Evolutionary conservation across 2,113 vertebrate species (phyloP), one percentile per base, ranked within the genome.

Genomic region (Podarcis raffonei): DNA sequence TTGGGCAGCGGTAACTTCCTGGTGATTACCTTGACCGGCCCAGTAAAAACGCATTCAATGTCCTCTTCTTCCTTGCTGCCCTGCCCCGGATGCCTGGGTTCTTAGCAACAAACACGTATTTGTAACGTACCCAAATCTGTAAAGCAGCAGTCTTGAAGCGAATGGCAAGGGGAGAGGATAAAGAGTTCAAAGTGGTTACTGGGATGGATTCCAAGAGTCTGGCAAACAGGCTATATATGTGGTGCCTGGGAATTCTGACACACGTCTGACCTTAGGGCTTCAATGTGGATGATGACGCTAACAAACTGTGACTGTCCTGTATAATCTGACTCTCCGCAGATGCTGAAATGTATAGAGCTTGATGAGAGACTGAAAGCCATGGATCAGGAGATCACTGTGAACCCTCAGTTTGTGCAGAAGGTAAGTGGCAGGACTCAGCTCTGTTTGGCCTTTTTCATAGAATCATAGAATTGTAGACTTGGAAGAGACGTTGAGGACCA

Each of bases 341-440:
- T 99, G 99, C 98, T 99, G 96, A 99, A 99, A 96, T 99, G 98
- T 98, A 99, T 99, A 98, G 98, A 99, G 96, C 96, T 99, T 92
- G 99, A 99, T 88, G 99, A 99, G 94, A 98, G 99, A 95, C 98
- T 99, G 97, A 99, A 99, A 97, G 98, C 98, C 92, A 99, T 99
- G 99, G 99, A 99, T 98, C 99, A 99, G 96, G 99, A 99, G 97
- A 99, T 99, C 96, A 99, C 99, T 75, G 98, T 99, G 97, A 99
- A 99, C 94, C 99, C 99, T 89, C 99, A 99, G 95, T 99, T 99
- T 95, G 99, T 99, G 96, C 99, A 99, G 95, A 99, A 99, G 98
- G 99, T 99, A 95, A 96, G 82, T 53, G 83, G 57, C 76, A 25
- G 9, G 42, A 3, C 1, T 6, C 1, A n/a, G 13, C 76, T 59